Conservation (phyloP, 2,888 invertebrate genomes). For the Nowickia ferox region DNA sequence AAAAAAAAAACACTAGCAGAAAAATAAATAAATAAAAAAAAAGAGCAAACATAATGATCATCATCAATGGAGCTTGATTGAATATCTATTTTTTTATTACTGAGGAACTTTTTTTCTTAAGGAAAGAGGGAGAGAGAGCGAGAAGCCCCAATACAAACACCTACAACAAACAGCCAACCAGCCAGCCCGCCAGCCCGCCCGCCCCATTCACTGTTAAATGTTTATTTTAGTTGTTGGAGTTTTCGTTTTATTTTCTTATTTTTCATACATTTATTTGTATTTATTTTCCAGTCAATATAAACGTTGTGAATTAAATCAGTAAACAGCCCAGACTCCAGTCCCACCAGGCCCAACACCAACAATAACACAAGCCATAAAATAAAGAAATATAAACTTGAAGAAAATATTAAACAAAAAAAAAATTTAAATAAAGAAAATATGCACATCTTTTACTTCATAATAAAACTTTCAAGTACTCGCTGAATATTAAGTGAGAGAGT, state of each 20-base stretch:
- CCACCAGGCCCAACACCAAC: constrained; percentile 15
- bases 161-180: constrained; percentile 56
- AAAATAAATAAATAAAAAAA: constrained; percentile 7
- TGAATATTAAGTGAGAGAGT: constrained; percentile 52
- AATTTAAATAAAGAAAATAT: constrained; percentile 24
- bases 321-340: constrained; percentile 74
- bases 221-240: constrained; percentile 59
- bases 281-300: constrained; percentile 83
- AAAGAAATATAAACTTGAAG: constrained; percentile 55
- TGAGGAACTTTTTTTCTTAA: constrained; percentile 25
- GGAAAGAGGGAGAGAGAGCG: not conserved
- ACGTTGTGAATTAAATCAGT: constrained; percentile 80
- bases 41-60: constrained; percentile 23
- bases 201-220: constrained; percentile 61
- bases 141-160: constrained; percentile 16
- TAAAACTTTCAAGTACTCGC: constrained; percentile 52
- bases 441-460: constrained; percentile 45
- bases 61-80: constrained; percentile 33
- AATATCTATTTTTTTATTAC: constrained; percentile 13
- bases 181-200: constrained; percentile 65
- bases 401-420: constrained; percentile 33
- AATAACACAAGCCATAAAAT: constrained; percentile 2
- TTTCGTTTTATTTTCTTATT: constrained; percentile 5
- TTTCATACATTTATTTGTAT: constrained; percentile 76
- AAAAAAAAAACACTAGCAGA: constrained; percentile 21